A percentile compares a stretch with the other conserved stretches of the same genome.
These are phyloP conservation scores for Bergia sp. DNA, from an alignment of 92 coral and sea anemone genomes.

Conservation along the genomic window DNA sequence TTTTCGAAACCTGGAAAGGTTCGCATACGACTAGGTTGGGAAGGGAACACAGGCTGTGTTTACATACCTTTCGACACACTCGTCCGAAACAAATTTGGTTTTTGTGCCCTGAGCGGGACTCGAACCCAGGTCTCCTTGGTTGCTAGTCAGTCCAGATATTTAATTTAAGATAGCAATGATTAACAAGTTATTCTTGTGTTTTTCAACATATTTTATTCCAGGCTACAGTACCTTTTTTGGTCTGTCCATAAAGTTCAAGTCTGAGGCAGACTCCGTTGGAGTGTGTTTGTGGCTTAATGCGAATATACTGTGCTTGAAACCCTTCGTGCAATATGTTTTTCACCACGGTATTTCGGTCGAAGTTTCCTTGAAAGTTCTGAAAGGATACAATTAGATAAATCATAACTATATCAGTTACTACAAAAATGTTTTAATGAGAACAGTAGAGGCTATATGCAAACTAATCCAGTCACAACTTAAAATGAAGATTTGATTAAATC, in stretches of 20 bases:
- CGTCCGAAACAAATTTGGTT: too few species aligned
- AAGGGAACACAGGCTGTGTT: too few species aligned
- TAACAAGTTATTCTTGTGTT: too few species aligned
- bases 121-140: too few species aligned
- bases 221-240: neutral
- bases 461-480: neutral
- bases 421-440: neutral
- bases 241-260: conserved; percentile 5
- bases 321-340: neutral
- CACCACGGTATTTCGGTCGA: neutral
- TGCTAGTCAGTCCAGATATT: too few species aligned
- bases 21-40: too few species aligned
- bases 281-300: neutral
- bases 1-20: too few species aligned
- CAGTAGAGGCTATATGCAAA: neutral
- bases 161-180: too few species aligned
- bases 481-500: too few species aligned
- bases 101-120: too few species aligned
- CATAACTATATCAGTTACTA: neutral
- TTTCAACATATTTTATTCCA: neutral
- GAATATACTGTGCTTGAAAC: neutral
- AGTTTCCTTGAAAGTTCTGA: neutral
- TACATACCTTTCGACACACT: too few species aligned
- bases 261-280: neutral
- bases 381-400: neutral